Conservation (phyloP, 1,140 invertebrate genomes). For the Zaprionus ornatus region DNA sequence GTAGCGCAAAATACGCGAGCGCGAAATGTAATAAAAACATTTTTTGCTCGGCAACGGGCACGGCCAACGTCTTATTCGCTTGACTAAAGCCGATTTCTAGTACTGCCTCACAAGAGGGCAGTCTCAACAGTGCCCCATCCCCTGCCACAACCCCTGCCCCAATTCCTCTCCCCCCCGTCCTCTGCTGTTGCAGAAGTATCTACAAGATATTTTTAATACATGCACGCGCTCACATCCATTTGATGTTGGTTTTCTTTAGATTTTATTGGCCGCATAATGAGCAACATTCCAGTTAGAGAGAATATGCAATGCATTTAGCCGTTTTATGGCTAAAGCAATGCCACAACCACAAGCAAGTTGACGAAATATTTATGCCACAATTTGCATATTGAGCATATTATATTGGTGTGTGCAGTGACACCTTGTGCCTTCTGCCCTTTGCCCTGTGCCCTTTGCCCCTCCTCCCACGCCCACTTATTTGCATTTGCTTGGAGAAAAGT, state of each 20-base stretch:
- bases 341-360: conserved; percentile 14
- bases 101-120: conserved; percentile 31
- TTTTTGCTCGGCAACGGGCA: conserved; percentile 55
- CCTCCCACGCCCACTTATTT: conserved; percentile 51
- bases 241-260: conserved; percentile 54
- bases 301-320: conserved; percentile 62
- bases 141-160: background rate
- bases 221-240: conserved; percentile 67
- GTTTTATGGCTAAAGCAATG: background rate
- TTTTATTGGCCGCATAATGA: conserved; percentile 66
- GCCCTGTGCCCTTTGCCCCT: background rate
- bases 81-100: conserved; percentile 74
- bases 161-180: background rate
- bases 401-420: background rate
- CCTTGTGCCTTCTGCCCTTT: background rate
- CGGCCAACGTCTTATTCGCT: conserved; percentile 68
- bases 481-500: conserved; percentile 52
- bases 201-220: conserved; percentile 81
- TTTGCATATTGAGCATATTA: conserved; percentile 59
- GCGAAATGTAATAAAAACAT: conserved; percentile 82
- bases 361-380: conserved; percentile 58
- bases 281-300: conserved; percentile 66
- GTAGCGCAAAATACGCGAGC: conserved; percentile 76
- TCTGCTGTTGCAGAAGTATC: conserved; percentile 59
- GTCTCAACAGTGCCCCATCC: background rate